These are phyloP conservation scores for Lochmaea capreae DNA, from an alignment of 2,888 invertebrate species.

Conservation along the genomic window DNA sequence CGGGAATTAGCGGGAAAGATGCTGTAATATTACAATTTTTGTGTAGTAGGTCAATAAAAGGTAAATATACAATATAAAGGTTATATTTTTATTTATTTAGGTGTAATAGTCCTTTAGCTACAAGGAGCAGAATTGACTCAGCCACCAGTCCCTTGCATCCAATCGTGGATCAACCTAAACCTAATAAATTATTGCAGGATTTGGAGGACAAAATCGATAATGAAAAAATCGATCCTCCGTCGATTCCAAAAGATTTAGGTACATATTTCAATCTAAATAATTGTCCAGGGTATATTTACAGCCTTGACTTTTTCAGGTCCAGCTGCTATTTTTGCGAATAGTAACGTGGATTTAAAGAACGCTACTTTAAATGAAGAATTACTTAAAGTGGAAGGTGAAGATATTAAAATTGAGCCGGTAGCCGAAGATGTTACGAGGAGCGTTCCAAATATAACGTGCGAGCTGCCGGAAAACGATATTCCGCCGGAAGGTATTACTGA, in stretches of 20 bases:
- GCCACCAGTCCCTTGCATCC: slow-evolving; percentile 63
- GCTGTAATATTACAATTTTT: no score
- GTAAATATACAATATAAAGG: no score
- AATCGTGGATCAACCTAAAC: slow-evolving; percentile 50
- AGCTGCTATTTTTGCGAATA: slow-evolving; percentile 86
- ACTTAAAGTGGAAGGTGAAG: slow-evolving; percentile 64
- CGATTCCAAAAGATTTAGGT: slow-evolving; percentile 33
- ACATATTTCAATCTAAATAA: background rate
- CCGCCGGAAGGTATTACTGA: slow-evolving; percentile 58
- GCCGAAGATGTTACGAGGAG: slow-evolving; percentile 69
- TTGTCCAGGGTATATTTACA: no score
- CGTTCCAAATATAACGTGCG: slow-evolving; percentile 72
- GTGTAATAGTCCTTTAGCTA: slow-evolving; percentile 55
- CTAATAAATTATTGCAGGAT: slow-evolving; percentile 46
- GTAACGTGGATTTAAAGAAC: slow-evolving; percentile 85
- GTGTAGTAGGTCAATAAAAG: no score
- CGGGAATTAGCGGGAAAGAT: no score
- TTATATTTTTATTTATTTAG: no score
- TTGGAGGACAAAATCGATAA: slow-evolving; percentile 36
- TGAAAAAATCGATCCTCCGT: slow-evolving; percentile 28
- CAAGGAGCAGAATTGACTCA: slow-evolving; percentile 54
- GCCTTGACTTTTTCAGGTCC: slow-evolving; percentile 67
- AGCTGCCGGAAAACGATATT: slow-evolving; percentile 60
- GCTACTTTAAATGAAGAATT: slow-evolving; percentile 84
- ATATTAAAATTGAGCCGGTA: slow-evolving; percentile 60